Base-by-base conservation (phyloP, 2,797 vertebrate genomes). In the Loriculus beryllinus region DNA sequence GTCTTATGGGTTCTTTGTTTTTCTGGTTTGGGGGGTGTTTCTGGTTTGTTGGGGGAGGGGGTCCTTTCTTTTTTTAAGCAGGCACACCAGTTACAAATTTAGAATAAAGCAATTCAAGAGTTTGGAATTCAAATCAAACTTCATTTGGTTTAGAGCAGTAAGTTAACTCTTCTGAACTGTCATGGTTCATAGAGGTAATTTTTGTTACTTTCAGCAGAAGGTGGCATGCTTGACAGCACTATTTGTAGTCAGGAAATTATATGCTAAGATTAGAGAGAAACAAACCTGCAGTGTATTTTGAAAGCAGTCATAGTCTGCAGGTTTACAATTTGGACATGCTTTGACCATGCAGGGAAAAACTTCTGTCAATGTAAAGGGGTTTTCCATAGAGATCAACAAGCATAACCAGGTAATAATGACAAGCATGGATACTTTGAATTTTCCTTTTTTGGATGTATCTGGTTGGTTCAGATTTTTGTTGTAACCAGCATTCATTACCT, bases 151-250 rank as follows among this genome's bases (percentile, higher is more conserved):
- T 33, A 81, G 31, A 79, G 39, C 43, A 70, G 63, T 40, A 56
- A 81, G 29, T 82, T 83, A 45, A 62, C 64, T 67, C 31, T 71
- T 92, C 57, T 90, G 21, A 89, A 43, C 33, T 6, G 2, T 56
- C 65, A 68, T 82, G 71, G 65, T 95, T 93, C 75, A 5, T 21
- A 37, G 76, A 69, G 33, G 26, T 63, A 22, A 20, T 51, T 91
- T 75, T 59, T 54, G 52, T 47, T 79, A 14, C 49, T 83, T 93
- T 90, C 72, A 74, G 85, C 84, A 93, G 80, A 90, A 83, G 85
- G 65, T 90, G 88, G 80, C 47, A 47, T 35, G 75, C 88, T 83
- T 77, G 62, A 70, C 80, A 86, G 91, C 93, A 93, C 31, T 70
- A 18, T 70, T 80, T 68, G n/a, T 49, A 69, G 80, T 42, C 72